Conservation (phyloP, 2,113 vertebrate species). For the Neolamprologus toae region DNA sequence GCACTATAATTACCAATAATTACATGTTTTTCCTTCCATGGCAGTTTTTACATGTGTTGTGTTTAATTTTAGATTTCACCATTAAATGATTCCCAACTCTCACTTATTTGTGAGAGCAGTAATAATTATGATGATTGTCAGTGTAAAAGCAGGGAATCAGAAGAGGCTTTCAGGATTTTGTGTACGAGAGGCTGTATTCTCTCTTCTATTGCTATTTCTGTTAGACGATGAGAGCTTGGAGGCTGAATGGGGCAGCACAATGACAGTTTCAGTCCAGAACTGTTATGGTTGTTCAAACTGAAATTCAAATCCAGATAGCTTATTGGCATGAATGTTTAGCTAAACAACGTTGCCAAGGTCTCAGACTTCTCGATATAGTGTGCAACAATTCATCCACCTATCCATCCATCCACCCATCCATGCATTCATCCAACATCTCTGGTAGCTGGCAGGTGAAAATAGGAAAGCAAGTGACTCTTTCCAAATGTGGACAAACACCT, state of each 20-base stretch:
- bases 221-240: background rate
- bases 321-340: background rate
- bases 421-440: background rate
- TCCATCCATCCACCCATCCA: background rate
- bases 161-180: slow-evolving; percentile 28
- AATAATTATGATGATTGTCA: slow-evolving; percentile 61
- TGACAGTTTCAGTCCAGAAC: background rate
- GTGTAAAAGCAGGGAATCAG: slow-evolving; percentile 46
- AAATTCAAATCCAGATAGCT: background rate
- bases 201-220: background rate
- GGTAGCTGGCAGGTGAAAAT: background rate
- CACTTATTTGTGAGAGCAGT: slow-evolving; percentile 37
- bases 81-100: slow-evolving; percentile 46
- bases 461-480: background rate
- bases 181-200: background rate
- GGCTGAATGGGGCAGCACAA: background rate
- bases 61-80: slow-evolving; percentile 61
- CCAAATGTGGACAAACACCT: slow-evolving; percentile 46
- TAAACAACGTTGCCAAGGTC: background rate
- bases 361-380: background rate
- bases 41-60: slow-evolving; percentile 62
- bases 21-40: slow-evolving; percentile 53
- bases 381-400: background rate
- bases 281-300: background rate
- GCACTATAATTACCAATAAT: slow-evolving; percentile 61